These are phyloP conservation scores for Stomatorhinus walkeri DNA, from an alignment of 2,797 vertebrate species.

Conservation along the genomic window DNA sequence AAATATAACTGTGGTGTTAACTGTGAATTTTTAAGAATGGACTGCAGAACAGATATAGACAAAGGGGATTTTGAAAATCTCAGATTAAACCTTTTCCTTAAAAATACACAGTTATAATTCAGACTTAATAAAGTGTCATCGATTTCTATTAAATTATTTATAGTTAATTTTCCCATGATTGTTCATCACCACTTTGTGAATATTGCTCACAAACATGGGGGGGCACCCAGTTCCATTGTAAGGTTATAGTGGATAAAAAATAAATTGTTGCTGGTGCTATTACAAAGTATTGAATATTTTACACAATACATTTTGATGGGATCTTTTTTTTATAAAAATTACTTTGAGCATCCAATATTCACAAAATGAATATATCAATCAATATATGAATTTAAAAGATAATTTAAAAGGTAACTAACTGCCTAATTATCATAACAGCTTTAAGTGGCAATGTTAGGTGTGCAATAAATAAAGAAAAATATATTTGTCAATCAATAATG, in stretches of 20 bases:
- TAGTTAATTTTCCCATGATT: background rate
- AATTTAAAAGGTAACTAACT: background rate
- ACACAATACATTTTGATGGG: background rate
- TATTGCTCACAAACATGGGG: background rate
- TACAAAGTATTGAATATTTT: background rate
- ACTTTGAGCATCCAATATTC: background rate
- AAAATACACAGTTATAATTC: background rate
- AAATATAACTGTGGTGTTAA: background rate
- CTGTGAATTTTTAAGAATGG: background rate
- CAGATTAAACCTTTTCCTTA: background rate
- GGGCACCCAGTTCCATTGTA: background rate
- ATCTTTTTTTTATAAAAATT: background rate
- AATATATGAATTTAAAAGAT: background rate
- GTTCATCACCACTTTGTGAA: background rate
- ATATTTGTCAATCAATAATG: background rate
- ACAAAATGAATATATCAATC: background rate
- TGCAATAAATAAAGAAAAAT: background rate
- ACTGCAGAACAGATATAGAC: background rate
- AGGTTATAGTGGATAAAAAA: background rate
- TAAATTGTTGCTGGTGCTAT: background rate
- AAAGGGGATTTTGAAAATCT: background rate
- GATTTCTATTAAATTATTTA: background rate
- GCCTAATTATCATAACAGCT: background rate
- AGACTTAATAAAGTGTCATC: background rate
- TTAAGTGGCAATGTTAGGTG: background rate